These are phyloP conservation scores for Notodonta dromedarius DNA, from an alignment of 2,888 invertebrate species.

Conservation along the genomic window DNA sequence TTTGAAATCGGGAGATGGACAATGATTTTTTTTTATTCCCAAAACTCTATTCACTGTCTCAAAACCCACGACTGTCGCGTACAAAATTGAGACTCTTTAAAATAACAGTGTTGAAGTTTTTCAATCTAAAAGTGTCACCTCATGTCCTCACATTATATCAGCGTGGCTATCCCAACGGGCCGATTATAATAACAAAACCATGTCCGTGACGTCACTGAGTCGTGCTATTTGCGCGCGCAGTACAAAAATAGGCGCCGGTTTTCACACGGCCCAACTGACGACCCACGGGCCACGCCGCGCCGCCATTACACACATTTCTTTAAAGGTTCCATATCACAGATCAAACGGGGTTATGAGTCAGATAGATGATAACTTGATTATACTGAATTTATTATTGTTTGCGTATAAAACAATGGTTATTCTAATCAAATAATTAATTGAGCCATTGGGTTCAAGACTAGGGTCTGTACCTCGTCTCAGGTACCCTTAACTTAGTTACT, in stretches of 20 bases:
- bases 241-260: constrained; percentile 61
- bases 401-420: no score
- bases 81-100: no score
- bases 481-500: no score
- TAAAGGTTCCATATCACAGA: constrained; percentile 23
- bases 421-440: no score
- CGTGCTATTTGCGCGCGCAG: constrained; percentile 27
- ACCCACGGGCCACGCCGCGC: constrained; percentile 21
- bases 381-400: no score
- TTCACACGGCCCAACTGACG: constrained; percentile 45
- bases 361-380: no score
- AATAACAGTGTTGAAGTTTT: background rate
- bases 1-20: no score
- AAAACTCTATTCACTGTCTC: no score
- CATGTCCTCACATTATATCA: background rate
- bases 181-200: constrained; percentile 48
- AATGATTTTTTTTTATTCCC: no score
- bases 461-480: no score
- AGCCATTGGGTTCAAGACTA: no score
- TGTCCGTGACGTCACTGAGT: constrained; percentile 43
- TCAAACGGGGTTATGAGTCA: background rate
- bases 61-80: no score
- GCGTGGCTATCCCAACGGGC: constrained; percentile 31
- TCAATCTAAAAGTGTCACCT: background rate
- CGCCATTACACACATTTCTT: background rate